Evolutionary conservation across 2,888 invertebrate genomes (phyloP).

Genomic region (Leucophora obtusa): DNA sequence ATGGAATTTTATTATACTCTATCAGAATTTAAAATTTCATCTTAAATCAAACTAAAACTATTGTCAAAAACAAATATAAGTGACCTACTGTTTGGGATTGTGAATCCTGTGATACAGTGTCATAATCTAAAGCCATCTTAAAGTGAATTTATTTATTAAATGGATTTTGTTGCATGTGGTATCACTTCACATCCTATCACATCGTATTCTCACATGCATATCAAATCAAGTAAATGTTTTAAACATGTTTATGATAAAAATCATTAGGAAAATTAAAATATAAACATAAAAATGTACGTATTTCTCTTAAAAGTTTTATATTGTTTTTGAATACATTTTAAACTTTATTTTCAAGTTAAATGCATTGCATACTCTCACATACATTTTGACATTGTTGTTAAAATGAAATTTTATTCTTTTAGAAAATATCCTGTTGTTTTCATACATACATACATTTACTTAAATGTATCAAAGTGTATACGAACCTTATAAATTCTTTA

Average conservation of each 20-base stretch:
- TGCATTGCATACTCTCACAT: neutral
- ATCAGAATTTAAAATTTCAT: too few relatives aligned
- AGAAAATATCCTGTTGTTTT: neutral
- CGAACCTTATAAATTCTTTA: neutral
- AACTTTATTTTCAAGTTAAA: neutral
- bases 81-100: too few relatives aligned
- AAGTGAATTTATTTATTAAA: too few relatives aligned
- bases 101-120: too few relatives aligned
- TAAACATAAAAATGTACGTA: conserved; percentile 8
- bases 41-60: too few relatives aligned
- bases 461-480: neutral
- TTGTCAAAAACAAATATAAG: too few relatives aligned
- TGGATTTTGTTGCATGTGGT: too few relatives aligned
- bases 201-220: neutral
- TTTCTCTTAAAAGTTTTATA: conserved; percentile 21
- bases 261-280: conserved; percentile 43
- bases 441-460: neutral
- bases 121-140: neutral
- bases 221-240: neutral
- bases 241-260: conserved; percentile 16
- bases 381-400: conserved; percentile 22
- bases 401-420: neutral
- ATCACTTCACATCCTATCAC: neutral
- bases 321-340: conserved; percentile 1
- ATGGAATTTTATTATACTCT: too few relatives aligned